Conservation (phyloP, 2,113 vertebrate genomes). For the Hystrix brachyura region DNA sequence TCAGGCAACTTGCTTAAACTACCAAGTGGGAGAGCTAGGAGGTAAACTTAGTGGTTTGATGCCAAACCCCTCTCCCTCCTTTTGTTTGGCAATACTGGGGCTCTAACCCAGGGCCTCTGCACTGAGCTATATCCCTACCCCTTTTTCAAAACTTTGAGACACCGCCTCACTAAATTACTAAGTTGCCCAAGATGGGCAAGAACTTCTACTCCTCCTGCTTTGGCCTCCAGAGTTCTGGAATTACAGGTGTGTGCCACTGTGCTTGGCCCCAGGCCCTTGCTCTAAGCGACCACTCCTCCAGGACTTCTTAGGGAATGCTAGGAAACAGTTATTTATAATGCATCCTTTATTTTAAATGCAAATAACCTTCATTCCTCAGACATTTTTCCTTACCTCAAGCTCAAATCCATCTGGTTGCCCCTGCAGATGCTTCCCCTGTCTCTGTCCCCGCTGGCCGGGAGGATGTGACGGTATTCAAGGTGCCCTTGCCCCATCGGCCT, state of each 20-base stretch:
- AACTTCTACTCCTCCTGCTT: neutral
- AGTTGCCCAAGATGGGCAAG: neutral
- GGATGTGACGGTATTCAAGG: constrained; percentile 45
- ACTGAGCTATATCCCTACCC: neutral
- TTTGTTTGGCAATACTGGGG: neutral
- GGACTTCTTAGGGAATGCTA: neutral
- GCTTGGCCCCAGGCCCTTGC: no score
- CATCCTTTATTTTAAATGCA: neutral
- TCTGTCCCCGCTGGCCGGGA: neutral
- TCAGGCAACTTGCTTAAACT: neutral
- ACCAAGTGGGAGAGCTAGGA: neutral
- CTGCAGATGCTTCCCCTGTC: constrained; percentile 37
- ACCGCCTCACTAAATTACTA: neutral
- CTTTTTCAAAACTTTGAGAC: neutral
- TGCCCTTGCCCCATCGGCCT: neutral
- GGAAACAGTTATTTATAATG: neutral
- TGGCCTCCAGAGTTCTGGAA: neutral
- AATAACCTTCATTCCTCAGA: neutral
- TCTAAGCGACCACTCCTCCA: neutral
- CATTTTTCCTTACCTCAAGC: neutral
- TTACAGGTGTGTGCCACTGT: neutral
- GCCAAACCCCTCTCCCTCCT: neutral
- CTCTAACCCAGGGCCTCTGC: neutral
- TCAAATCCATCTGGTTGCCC: constrained; percentile 32
- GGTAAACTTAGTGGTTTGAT: neutral